Percentiles rank a stretch among this genome's conserved stretches.
Evolutionary conservation across 2,797 vertebrate genomes (phyloP).

Genomic region (Dendrocincla fuliginosa): DNA sequence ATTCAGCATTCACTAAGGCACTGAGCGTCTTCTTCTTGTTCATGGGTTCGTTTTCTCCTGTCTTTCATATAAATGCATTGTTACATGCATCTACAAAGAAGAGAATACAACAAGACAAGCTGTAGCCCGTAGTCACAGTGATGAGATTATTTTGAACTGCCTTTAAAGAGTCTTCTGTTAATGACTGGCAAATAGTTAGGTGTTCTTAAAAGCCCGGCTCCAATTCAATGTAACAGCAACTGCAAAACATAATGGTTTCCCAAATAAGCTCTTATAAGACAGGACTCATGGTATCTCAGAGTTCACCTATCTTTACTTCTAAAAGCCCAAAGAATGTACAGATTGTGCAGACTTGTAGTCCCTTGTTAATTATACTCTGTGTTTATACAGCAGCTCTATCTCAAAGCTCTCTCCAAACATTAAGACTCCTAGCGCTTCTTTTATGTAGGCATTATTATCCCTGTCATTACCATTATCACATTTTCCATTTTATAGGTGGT

Average conservation of each 20-base stretch:
- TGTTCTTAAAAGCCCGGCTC: neutral
- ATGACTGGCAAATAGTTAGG: neutral
- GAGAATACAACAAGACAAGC: neutral
- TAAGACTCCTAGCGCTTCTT: slow-evolving; percentile 25
- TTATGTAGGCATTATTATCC: slow-evolving; percentile 58
- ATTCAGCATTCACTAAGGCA: neutral
- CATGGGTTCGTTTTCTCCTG: neutral
- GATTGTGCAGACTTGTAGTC: neutral
- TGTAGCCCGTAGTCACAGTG: neutral
- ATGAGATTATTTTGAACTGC: neutral
- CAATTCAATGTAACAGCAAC: neutral
- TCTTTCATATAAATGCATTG: neutral
- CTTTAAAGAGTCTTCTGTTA: slow-evolving; percentile 25
- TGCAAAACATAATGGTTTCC: neutral
- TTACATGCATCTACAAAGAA: neutral
- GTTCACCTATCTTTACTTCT: neutral
- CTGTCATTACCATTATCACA: slow-evolving; percentile 40
- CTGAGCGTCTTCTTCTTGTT: neutral
- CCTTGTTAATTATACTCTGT: slow-evolving; percentile 19
- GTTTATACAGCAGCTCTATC: slow-evolving; percentile 27
- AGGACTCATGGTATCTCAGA: neutral
- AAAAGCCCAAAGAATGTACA: neutral
- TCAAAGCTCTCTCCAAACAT: slow-evolving; percentile 33
- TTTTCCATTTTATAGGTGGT: slow-evolving; percentile 55
- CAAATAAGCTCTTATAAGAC: neutral